Evolutionary conservation across 2,888 invertebrate species (phyloP).

Genomic region (Ennomos quercinarius): DNA sequence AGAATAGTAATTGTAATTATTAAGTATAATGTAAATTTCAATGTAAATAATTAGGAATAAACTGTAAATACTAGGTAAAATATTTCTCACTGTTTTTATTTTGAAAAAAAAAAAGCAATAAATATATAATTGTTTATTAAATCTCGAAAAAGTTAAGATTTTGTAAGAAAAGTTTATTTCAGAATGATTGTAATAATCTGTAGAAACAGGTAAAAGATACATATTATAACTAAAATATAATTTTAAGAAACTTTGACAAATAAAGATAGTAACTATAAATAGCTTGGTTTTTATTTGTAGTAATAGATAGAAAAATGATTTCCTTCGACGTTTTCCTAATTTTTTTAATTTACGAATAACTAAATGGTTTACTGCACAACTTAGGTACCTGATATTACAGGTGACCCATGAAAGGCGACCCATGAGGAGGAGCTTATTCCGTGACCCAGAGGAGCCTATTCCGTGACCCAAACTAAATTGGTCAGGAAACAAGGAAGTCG

Average conservation of each 20-base stretch:
- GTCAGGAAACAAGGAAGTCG: too few relatives aligned
- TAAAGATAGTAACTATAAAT: conserved; percentile 72
- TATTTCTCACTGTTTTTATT: conserved; percentile 27
- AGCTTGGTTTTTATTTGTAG: conserved; percentile 50
- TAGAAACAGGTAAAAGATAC: conserved; percentile 39
- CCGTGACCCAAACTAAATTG: too few relatives aligned
- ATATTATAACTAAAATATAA: conserved; percentile 38
- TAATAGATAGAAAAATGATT: too few relatives aligned
- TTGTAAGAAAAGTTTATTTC: conserved; percentile 35
- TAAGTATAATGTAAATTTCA: conserved; percentile 24
- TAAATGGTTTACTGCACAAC: too few relatives aligned
- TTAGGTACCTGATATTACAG: too few relatives aligned
- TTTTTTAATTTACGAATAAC: too few relatives aligned
- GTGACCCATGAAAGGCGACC: too few relatives aligned
- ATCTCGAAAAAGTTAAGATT: conserved; percentile 24
- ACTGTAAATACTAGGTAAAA: conserved; percentile 34
- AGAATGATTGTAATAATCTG: conserved; percentile 28
- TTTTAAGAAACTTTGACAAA: conserved; percentile 79
- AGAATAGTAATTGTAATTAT: not conserved
- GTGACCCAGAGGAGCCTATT: too few relatives aligned
- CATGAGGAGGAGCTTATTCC: too few relatives aligned
- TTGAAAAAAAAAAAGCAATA: conserved; percentile 26
- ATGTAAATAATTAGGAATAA: conserved; percentile 30
- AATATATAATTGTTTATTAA: conserved; percentile 15
- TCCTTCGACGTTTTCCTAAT: too few relatives aligned